phyloP scores from a whole-genome alignment of 2,797 vertebrate species.

The Pagetopsis macropterus region DNA sequence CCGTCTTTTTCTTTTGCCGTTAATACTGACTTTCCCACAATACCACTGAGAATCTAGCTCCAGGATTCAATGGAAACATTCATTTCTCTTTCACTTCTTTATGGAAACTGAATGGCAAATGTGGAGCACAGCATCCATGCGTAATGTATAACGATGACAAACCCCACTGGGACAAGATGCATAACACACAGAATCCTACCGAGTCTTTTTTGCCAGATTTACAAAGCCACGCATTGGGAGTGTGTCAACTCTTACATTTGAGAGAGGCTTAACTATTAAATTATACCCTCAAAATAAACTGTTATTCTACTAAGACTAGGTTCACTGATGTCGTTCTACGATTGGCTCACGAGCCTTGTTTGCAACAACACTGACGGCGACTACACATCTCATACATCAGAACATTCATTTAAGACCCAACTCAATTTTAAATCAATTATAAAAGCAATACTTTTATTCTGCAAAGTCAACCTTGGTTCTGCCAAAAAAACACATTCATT shows the following conservation, averaged over 20 bases:
- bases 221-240: neutral
- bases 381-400: too few species aligned
- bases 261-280: neutral
- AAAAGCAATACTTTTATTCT: too few species aligned
- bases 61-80: conserved; percentile 37
- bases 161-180: neutral
- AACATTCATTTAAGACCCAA: too few species aligned
- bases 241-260: neutral
- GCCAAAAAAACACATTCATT: too few species aligned
- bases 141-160: conserved; percentile 24
- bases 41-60: conserved; percentile 18
- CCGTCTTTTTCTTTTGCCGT: conserved; percentile 30
- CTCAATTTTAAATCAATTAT: too few species aligned
- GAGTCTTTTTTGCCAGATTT: neutral
- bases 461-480: too few species aligned
- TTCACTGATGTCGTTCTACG: too few species aligned
- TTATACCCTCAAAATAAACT: too few species aligned
- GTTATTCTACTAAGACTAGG: too few species aligned
- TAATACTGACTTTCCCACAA: conserved; percentile 2
- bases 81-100: neutral
- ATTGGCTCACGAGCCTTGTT: too few species aligned
- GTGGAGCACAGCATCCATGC: conserved; percentile 5
- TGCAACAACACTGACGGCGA: too few species aligned
- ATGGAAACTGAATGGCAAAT: conserved; percentile 26
- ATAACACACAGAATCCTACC: neutral